Conservation (phyloP, 1,140 invertebrate genomes). For the Drosophila biarmipes region DNA sequence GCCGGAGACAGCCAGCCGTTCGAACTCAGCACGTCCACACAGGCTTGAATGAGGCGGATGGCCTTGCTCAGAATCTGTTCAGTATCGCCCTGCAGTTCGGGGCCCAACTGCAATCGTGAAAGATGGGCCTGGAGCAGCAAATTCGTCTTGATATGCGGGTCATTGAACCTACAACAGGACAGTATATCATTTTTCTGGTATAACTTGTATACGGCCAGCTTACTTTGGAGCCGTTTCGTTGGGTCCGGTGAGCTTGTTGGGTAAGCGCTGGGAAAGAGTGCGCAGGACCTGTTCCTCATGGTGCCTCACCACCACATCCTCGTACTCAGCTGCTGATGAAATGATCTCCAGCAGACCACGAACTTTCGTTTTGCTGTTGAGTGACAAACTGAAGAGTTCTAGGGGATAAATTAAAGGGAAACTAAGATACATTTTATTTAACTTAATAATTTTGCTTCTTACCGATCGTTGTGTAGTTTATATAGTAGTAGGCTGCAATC, state of each 20-base stretch:
- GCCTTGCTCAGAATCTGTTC: slow-evolving; percentile 95
- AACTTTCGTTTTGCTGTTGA: slow-evolving; percentile 99
- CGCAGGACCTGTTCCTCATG: slow-evolving; percentile 96
- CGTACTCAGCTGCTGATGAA: slow-evolving; percentile 98
- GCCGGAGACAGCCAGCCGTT: slow-evolving; percentile 99
- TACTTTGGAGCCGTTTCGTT: slow-evolving; percentile 86
- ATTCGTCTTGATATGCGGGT: slow-evolving; percentile 99
- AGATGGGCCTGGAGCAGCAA: slow-evolving; percentile 98
- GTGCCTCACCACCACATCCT: slow-evolving; percentile 96
- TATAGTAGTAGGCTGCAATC: slow-evolving; percentile 99
- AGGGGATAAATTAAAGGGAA: not conserved
- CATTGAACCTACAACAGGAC: slow-evolving; percentile 90
- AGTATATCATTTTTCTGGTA: not conserved
- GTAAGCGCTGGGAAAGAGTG: slow-evolving; percentile 91
- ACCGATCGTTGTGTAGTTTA: slow-evolving; percentile 99
- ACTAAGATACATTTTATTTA: not conserved
- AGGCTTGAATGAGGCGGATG: slow-evolving; percentile 97
- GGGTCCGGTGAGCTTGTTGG: slow-evolving; percentile 89
- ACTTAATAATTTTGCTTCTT: slow-evolving; percentile 50
- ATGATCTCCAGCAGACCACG: slow-evolving; percentile 99
- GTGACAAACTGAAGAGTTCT: slow-evolving; percentile 98
- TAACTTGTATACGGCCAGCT: not conserved
- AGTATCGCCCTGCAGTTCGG: slow-evolving; percentile 98
- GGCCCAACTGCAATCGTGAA: slow-evolving; percentile 95
- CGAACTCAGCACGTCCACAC: slow-evolving; percentile 98